A percentile compares a stretch with the other conserved stretches of the same genome.
Conservation (phyloP, 1,140 invertebrate genomes). For the Drosophila sp. region DNA sequence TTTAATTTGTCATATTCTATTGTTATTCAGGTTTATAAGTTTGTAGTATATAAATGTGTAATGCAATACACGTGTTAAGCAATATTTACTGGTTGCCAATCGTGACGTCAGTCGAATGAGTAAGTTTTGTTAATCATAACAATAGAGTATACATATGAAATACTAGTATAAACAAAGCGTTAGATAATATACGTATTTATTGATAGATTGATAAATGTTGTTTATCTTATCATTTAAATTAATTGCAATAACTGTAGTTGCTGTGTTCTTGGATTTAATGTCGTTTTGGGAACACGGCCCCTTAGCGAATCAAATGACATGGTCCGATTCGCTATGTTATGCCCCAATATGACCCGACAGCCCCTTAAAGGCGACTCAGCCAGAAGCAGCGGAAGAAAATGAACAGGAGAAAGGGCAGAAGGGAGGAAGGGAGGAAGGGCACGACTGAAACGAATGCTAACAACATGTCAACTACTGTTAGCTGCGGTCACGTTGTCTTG, state of each 20-base stretch:
- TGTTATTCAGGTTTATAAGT: too few relatives aligned
- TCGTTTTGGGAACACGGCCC: slow-evolving; percentile 19
- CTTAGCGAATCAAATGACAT: slow-evolving; percentile 31
- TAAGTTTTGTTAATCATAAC: slow-evolving; percentile 5
- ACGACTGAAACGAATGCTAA: slow-evolving; percentile 48
- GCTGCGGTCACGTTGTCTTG: slow-evolving; percentile 65
- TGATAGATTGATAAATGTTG: slow-evolving; percentile 19
- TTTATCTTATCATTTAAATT: slow-evolving; percentile 66
- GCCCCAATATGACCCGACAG: slow-evolving; percentile 2
- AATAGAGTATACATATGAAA: background rate
- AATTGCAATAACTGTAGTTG: slow-evolving; percentile 4
- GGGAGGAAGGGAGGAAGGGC: background rate
- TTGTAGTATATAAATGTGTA: too few relatives aligned
- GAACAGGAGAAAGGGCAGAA: background rate
- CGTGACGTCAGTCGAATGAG: background rate
- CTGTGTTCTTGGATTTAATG: background rate
- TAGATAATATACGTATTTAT: slow-evolving; percentile 11
- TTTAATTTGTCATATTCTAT: too few relatives aligned
- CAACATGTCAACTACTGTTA: slow-evolving; percentile 80
- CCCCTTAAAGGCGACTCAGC: slow-evolving; percentile 32
- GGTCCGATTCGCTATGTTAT: background rate
- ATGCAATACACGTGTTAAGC: slow-evolving; percentile 2
- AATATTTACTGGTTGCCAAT: background rate
- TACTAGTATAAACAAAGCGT: background rate
- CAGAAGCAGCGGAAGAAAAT: background rate